Conservation (phyloP, 2,113 vertebrate species). For the Vombatus ursinus region DNA sequence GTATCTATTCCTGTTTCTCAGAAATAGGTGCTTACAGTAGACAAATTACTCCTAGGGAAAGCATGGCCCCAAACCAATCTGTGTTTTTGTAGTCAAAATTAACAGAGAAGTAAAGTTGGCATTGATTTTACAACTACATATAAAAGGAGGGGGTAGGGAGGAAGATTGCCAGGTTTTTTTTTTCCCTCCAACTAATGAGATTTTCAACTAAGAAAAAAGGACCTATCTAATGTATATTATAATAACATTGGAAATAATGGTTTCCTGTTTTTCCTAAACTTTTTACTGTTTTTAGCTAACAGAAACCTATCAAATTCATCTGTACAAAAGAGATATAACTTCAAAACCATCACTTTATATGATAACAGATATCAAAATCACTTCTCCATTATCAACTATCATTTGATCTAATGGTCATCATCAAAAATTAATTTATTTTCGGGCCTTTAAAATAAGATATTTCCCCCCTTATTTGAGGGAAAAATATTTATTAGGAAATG, state of each 20-base stretch:
- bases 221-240: constrained; percentile 71
- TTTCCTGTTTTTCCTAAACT: constrained; percentile 73
- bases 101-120: constrained; percentile 9
- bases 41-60: constrained; percentile 22
- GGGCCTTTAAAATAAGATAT: constrained; percentile 64
- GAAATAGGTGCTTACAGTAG: not conserved
- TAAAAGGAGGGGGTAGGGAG: not conserved
- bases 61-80: not conserved
- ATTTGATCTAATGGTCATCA: constrained; percentile 76
- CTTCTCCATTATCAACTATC: constrained; percentile 78
- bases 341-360: constrained; percentile 74
- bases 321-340: constrained; percentile 74
- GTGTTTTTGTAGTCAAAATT: not conserved
- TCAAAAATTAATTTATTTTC: constrained; percentile 69
- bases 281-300: constrained; percentile 67
- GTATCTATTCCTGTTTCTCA: not conserved
- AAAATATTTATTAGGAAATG: constrained; percentile 56
- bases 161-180: not conserved
- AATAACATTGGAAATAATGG: constrained; percentile 33
- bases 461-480: constrained; percentile 19
- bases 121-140: constrained; percentile 46
- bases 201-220: constrained; percentile 75
- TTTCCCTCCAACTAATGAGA: constrained; percentile 71
- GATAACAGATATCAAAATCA: constrained; percentile 71
- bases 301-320: constrained; percentile 76